Percentiles rank a stretch among this genome's conserved stretches.
These are phyloP conservation scores for Gymnorhina tibicen DNA, from an alignment of 2,113 vertebrate species.

Conservation along the genomic window DNA sequence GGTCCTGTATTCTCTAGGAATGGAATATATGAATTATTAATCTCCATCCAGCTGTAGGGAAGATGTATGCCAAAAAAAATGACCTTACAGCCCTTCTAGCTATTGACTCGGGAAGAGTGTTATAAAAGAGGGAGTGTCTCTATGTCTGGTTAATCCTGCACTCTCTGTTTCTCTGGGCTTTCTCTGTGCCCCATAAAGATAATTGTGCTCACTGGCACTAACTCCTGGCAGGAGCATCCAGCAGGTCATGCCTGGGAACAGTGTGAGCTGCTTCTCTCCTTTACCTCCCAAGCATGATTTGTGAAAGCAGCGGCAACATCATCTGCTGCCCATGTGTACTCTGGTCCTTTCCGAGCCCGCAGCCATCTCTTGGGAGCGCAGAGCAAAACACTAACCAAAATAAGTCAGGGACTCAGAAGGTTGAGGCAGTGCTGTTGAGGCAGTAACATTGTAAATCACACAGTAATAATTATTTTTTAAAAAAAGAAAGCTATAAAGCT, in stretches of 20 bases:
- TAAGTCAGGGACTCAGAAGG: not conserved
- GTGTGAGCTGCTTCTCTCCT: not conserved
- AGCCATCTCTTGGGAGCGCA: not conserved
- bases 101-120: not conserved
- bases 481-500: not conserved
- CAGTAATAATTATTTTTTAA: not conserved
- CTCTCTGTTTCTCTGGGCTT: not conserved
- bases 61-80: not conserved
- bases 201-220: not conserved
- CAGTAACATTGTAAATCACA: slow-evolving; percentile 1
- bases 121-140: not conserved
- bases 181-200: not conserved
- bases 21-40: not conserved
- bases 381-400: not conserved
- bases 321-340: slow-evolving; percentile 48
- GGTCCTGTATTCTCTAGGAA: not conserved
- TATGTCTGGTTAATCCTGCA: not conserved
- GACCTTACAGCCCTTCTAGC: not conserved
- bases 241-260: not conserved
- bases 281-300: not conserved
- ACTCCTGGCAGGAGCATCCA: not conserved
- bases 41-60: not conserved
- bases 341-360: not conserved
- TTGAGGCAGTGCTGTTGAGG: not conserved
- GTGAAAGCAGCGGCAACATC: not conserved